A percentile compares a stretch with the other conserved stretches of the same genome.
Evolutionary conservation across 92 coral and sea anemone species (phyloP).

Genomic region (Diadumene lineata): DNA sequence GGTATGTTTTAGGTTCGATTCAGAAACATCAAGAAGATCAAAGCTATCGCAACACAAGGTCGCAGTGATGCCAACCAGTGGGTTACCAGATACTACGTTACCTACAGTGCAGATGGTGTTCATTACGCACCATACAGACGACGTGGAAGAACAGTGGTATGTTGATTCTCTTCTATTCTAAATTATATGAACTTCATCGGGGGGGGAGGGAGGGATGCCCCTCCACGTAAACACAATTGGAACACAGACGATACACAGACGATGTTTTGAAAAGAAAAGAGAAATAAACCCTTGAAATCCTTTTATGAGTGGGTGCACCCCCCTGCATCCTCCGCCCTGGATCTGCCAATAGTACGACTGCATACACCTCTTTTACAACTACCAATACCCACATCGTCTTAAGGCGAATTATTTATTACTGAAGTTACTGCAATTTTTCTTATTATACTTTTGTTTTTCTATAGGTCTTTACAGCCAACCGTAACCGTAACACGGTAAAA

Average conservation of each 20-base stretch:
- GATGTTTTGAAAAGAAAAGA: too few relatives aligned
- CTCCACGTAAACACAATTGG: too few relatives aligned
- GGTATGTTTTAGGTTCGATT: conserved; percentile 14
- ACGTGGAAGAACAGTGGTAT: conserved; percentile 9
- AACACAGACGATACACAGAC: too few relatives aligned
- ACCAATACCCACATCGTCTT: too few relatives aligned
- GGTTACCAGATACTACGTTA: conserved; percentile 24
- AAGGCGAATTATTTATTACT: background rate
- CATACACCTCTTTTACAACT: too few relatives aligned
- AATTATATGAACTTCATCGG: too few relatives aligned
- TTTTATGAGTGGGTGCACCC: too few relatives aligned
- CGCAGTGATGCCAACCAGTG: conserved; percentile 29
- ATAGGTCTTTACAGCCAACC: conserved; percentile 67
- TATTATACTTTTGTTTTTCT: background rate
- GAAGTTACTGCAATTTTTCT: background rate
- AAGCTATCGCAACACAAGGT: conserved; percentile 34
- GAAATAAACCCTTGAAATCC: too few relatives aligned
- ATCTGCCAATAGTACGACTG: too few relatives aligned
- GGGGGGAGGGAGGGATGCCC: too few relatives aligned
- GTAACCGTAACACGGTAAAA: conserved; percentile 61
- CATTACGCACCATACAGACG: background rate
- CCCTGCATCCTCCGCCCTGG: too few relatives aligned
- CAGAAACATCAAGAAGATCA: conserved; percentile 16
- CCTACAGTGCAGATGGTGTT: conserved; percentile 25
- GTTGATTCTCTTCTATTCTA: background rate